Evolutionary conservation across 2,888 invertebrate genomes (phyloP).

Genomic region (Dioctria rufipes): DNA sequence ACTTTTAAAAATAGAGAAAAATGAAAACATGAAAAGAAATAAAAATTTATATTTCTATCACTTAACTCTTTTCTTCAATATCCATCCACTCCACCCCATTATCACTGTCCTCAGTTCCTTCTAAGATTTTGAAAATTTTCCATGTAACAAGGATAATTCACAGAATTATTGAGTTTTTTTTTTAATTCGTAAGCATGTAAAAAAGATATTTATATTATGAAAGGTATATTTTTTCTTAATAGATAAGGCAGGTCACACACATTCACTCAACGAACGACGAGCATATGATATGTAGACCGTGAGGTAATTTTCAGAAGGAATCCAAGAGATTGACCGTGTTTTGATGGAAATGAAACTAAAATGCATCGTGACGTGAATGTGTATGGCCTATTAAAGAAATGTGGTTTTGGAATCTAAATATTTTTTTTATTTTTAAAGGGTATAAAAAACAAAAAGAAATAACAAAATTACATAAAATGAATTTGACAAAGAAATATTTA

Average conservation of each 20-base stretch:
- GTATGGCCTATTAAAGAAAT: no score
- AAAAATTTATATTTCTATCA: constrained; percentile 7
- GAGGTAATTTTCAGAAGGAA: no score
- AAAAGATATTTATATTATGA: constrained; percentile 25
- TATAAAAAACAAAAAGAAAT: no score
- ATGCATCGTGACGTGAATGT: no score
- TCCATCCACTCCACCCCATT: constrained; percentile 50
- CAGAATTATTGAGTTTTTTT: constrained; percentile 12
- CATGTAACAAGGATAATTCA: constrained; percentile 3
- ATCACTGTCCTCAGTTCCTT: constrained; percentile 45
- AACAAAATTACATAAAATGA: no score
- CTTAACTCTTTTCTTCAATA: constrained; percentile 47
- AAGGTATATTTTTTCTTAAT: constrained; percentile 7
- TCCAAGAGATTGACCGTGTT: no score
- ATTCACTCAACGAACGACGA: background rate
- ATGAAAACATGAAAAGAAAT: background rate
- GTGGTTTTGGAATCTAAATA: no score
- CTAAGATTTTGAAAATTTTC: constrained; percentile 10
- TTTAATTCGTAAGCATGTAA: constrained; percentile 39
- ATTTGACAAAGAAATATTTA: no score
- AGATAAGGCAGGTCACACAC: constrained; percentile 9
- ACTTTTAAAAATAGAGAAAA: no score
- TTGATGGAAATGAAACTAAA: no score
- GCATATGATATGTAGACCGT: no score
- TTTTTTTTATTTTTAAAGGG: no score